Base-by-base conservation (phyloP, 1,140 invertebrate genomes). In the Hycleus phaleratus region DNA sequence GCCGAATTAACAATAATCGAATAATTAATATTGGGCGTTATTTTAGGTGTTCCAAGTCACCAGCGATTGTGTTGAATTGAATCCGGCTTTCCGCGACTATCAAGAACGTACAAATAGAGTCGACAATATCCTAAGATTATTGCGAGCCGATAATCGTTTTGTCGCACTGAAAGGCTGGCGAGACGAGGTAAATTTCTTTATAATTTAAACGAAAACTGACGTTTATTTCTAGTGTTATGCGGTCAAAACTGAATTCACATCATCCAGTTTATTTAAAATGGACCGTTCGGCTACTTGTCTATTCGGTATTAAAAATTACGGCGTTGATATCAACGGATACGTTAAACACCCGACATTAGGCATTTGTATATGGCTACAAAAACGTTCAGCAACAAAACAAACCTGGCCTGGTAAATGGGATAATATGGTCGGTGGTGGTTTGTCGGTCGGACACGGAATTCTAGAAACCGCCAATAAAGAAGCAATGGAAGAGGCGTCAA, bases 351-450 rank as follows among this genome's bases (percentile, higher is more conserved):
- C 87, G 10, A 82, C 85, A 45, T 87, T 87, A 74, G 89, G 91
- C 6, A 72, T 95, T 43, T 92, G 88, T 73, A 86, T 97, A 72
- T 97, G 95, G 95, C 77, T 97, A 61, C 93, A 95, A 71, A 89
- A 89, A 69, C 79, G 94, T 66, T 90, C 93, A 58, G 79, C 85
- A 49, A 93, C 85, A 25, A 97, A 97, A 78, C 90, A 91, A 74
- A 96, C 93, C 24, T 97, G 92, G 88, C 93, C 93, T 52, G 89
- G 79, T 49, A 93, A 91, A 75, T 89, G 93, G 84, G 94, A 97
- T 73, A 95, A 94, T 69, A 93, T 96, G 87, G 93, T 93, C 4
- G 91, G 90, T 62, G 94, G 95, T 55, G 95, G 93, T 9, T 74
- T 97, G 38, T 88, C 90, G 46, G 91, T 92, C 42, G 93, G 91